Evolutionary conservation across 2,888 invertebrate genomes (phyloP), one percentile per base, ranked within the genome.

Genomic region (Marronus borbonicus): DNA sequence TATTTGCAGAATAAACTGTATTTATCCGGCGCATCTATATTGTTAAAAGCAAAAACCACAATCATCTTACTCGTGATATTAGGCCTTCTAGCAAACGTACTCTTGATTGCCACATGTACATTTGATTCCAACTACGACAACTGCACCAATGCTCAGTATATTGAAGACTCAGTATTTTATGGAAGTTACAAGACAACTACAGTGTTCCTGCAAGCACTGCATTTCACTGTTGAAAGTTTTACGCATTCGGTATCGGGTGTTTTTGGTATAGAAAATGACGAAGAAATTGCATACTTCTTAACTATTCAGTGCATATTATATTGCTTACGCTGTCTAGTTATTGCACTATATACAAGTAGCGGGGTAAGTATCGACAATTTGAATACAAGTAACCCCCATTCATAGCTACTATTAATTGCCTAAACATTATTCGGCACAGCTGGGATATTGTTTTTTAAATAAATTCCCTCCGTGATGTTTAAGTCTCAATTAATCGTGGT

Each of bases 261-360:
- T 17, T 79, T 76, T 55, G 62, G 62, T 7, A 60, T 70, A 17
- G 55, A 49, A 39, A 75, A 55, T 50, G 39, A 68, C 31, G 36
- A 72, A 12, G 79, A 79, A 36, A 58, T 79, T 24, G 44, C 14
- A 20, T 39, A 49, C 28, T 79, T 79, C 39, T 44, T 74, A n/a
- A 2, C 49, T 28, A 36, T 77, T 8, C 20, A 55, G 24, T 39
- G 68, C 8, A 20, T 74, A 5, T 14, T 65, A 44, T 76, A 66
- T 24, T 44, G 76, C n/a, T 8, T 79, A 14, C 74, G 76, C 50
- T 68, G 62, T 14, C n/a, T 77, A 36, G 39, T 79, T 36, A 49
- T 79, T 75, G 66, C 79, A 8, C 10, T 76, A 20, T 77, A 69
- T 49, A 79, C 78, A 62, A 78, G 79, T 20, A 68, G 70, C 3